phyloP scores from a whole-genome alignment of 1,140 invertebrate species.

The Holotrichia oblita region DNA sequence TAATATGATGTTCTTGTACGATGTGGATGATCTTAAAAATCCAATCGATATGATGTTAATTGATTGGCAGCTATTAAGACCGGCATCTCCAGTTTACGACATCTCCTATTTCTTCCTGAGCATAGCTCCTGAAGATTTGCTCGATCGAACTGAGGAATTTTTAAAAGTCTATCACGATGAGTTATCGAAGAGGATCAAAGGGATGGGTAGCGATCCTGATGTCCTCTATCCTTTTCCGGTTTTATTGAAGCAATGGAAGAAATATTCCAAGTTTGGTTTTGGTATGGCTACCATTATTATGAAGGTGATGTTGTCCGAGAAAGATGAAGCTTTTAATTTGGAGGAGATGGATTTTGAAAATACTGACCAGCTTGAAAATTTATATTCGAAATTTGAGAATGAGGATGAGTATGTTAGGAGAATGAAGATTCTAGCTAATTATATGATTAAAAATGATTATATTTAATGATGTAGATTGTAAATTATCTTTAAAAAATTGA shows the following conservation, averaged over 20 bases:
- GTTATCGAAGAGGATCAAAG: constrained; percentile 54
- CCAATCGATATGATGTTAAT: constrained; percentile 62
- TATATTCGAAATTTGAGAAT: not conserved
- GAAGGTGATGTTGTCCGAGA: not conserved
- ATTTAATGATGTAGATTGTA: not conserved
- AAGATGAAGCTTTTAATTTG: constrained; percentile 15
- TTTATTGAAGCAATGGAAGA: constrained; percentile 60
- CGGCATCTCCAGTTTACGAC: constrained; percentile 67
- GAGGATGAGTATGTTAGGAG: not conserved
- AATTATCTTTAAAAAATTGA: too few species aligned
- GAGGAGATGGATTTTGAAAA: not conserved
- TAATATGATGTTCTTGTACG: constrained; percentile 66
- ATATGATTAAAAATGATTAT: not conserved
- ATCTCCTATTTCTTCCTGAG: constrained; percentile 66
- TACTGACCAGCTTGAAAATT: not conserved
- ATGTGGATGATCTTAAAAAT: constrained; percentile 45
- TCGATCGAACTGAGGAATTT: constrained; percentile 62
- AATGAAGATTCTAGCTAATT: not conserved
- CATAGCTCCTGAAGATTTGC: constrained; percentile 62
- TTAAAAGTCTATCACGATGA: constrained; percentile 66
- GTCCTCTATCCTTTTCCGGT: constrained; percentile 61
- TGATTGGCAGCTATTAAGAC: constrained; percentile 66
- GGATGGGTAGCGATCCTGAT: constrained; percentile 59
- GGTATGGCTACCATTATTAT: not conserved
- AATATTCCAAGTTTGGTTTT: constrained; percentile 46